Evolutionary conservation across 2,113 vertebrate genomes (phyloP).

Genomic region (Arizona elegans): DNA sequence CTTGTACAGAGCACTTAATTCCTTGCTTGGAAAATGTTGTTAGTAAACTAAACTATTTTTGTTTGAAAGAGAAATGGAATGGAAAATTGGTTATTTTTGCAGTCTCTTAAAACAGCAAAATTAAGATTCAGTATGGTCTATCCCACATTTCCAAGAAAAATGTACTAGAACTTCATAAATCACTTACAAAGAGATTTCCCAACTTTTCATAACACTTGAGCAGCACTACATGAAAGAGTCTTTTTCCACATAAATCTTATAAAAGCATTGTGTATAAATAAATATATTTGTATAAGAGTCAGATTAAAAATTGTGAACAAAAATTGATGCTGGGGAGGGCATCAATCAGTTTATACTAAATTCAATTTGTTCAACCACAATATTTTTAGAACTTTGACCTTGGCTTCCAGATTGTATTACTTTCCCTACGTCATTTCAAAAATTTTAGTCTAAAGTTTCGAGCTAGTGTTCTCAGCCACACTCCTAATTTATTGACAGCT

Average conservation of each 20-base stretch:
- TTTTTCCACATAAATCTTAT: background rate
- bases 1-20: background rate
- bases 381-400: background rate
- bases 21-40: background rate
- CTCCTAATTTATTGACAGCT: constrained; percentile 37
- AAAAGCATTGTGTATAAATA: background rate
- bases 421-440: background rate
- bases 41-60: background rate
- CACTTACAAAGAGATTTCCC: background rate
- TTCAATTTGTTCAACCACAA: background rate
- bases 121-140: background rate
- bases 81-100: background rate
- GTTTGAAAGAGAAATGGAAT: background rate
- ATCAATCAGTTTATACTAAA: background rate
- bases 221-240: background rate
- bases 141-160: background rate
- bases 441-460: constrained; percentile 16
- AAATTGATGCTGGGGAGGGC: background rate
- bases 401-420: background rate
- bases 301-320: background rate
- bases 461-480: constrained; percentile 2
- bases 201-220: background rate
- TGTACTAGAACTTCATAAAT: background rate
- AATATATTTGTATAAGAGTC: background rate
- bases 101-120: background rate